Evolutionary conservation across 1,140 invertebrate species (phyloP).

Genomic region (Scaptomyza hsui): DNA sequence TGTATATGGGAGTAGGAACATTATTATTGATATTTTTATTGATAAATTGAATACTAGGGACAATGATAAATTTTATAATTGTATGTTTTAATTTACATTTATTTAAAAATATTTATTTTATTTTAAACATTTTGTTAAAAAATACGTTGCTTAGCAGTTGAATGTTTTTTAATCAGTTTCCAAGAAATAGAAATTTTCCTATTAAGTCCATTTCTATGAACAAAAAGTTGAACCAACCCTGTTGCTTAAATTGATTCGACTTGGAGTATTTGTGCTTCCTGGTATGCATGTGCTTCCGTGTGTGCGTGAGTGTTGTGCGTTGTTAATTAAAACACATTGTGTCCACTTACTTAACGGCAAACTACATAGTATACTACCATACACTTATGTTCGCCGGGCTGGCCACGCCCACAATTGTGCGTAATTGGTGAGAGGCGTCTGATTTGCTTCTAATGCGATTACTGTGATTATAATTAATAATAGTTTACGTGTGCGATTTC

Average conservation of each 20-base stretch:
- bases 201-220: background rate
- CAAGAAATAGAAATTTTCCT: background rate
- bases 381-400: background rate
- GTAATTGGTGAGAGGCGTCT: conserved; percentile 28
- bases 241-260: conserved; percentile 50
- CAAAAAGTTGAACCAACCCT: background rate
- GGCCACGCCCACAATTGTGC: conserved; percentile 24
- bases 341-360: conserved; percentile 47
- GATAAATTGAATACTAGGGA: too few relatives aligned
- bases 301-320: conserved; percentile 8
- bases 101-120: too few relatives aligned
- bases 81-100: too few relatives aligned
- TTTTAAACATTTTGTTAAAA: too few relatives aligned
- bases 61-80: too few relatives aligned
- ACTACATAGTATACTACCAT: conserved; percentile 1
- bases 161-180: too few relatives aligned
- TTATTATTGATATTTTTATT: too few relatives aligned
- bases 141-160: too few relatives aligned
- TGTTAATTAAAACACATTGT: conserved; percentile 54
- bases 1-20: too few relatives aligned
- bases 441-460: conserved; percentile 41
- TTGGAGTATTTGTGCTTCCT: conserved; percentile 8
- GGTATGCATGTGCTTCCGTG: background rate
- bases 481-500: conserved; percentile 27
- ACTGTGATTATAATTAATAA: conserved; percentile 49